phyloP scores from a whole-genome alignment of 2,797 vertebrate species.

The Microctenopoma steveboyesi region DNA sequence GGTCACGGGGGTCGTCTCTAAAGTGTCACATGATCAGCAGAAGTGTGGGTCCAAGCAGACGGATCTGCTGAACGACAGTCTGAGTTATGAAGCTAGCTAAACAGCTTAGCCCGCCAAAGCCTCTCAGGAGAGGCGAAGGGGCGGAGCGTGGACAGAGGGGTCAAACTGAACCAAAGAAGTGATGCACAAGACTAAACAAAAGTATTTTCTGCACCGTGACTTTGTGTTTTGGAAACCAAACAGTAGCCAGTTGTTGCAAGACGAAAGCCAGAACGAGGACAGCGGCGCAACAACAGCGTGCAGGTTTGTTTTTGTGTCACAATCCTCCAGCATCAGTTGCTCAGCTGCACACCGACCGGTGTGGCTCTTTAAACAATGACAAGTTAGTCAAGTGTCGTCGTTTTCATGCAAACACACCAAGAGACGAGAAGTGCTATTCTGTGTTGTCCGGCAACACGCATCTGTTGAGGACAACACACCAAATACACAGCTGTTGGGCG shows the following conservation, averaged over 20 bases:
- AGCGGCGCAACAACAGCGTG: slow-evolving; percentile 1
- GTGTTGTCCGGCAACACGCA: slow-evolving; percentile 6
- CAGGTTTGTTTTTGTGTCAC: slow-evolving; percentile 25
- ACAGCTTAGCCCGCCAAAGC: slow-evolving; percentile 54
- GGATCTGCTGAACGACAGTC: slow-evolving; percentile 46
- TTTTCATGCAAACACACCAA: slow-evolving; percentile 10
- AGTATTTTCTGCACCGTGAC: slow-evolving; percentile 2
- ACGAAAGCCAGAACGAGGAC: not conserved
- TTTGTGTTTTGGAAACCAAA: slow-evolving; percentile 29
- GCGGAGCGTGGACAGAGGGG: not conserved
- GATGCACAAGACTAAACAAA: slow-evolving; percentile 4
- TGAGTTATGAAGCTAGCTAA: slow-evolving; percentile 56
- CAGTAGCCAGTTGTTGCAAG: slow-evolving; percentile 36
- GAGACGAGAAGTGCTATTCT: slow-evolving; percentile 21
- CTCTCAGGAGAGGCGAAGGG: slow-evolving; percentile 30
- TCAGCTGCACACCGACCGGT: not conserved
- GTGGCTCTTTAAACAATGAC: slow-evolving; percentile 17
- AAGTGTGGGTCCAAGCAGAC: slow-evolving; percentile 39
- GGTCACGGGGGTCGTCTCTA: slow-evolving; percentile 47
- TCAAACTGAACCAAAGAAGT: slow-evolving; percentile 23
- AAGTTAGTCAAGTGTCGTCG: not conserved
- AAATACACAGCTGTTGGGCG: slow-evolving; percentile 60
- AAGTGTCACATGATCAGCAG: slow-evolving; percentile 64
- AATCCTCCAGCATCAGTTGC: slow-evolving; percentile 1
- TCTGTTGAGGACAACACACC: slow-evolving; percentile 29